A percentile compares a stretch with the other conserved stretches of the same genome.
Conservation (phyloP, 2,113 vertebrate species). For the Geococcyx californianus region DNA sequence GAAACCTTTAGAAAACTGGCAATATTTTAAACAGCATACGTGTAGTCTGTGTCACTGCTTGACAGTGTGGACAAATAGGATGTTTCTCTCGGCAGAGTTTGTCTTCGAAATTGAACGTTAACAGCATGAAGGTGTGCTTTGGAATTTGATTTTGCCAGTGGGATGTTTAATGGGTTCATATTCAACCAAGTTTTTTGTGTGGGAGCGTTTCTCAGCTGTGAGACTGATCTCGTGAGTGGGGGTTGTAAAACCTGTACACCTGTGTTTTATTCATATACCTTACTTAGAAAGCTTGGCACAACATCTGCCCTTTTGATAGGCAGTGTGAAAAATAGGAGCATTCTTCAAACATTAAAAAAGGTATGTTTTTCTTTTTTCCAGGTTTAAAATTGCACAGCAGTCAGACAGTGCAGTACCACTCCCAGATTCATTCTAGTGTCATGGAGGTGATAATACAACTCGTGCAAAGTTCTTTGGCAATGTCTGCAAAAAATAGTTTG, state of each 20-base stretch:
- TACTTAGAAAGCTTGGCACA: not conserved
- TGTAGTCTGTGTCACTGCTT: not conserved
- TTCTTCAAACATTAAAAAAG: not conserved
- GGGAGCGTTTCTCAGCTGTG: not conserved
- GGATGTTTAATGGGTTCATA: not conserved
- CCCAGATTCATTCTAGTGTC: not conserved
- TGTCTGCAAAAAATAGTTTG: not conserved
- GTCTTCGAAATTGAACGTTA: not conserved
- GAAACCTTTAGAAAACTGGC: not conserved
- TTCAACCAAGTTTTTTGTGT: not conserved
- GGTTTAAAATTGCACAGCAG: not conserved
- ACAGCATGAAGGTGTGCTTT: not conserved
- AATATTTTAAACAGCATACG: not conserved
- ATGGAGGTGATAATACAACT: no score
- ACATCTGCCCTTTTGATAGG: not conserved
- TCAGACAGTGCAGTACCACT: not conserved
- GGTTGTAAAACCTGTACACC: not conserved
- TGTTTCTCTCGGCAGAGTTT: not conserved
- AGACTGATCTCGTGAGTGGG: not conserved
- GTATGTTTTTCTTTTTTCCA: not conserved
- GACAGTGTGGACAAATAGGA: not conserved
- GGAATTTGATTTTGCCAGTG: not conserved
- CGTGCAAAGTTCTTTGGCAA: not conserved
- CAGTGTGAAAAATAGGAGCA: fast-evolving
- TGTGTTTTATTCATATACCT: fast-evolving